Percentiles rank a stretch among this genome's conserved stretches.
Conservation (phyloP, 2,888 invertebrate species). For the Thalpophila matura region DNA sequence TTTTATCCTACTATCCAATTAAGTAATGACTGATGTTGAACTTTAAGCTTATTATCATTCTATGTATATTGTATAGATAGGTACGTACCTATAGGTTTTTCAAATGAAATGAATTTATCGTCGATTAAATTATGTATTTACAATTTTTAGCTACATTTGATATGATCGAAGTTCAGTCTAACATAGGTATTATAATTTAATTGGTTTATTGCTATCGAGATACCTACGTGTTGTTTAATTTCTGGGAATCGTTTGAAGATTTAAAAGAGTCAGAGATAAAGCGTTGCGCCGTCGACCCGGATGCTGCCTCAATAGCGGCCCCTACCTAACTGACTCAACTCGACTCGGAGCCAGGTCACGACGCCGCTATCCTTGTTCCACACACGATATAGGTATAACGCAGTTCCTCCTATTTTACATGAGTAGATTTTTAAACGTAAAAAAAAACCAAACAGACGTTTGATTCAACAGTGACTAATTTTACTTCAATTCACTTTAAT, state of each 20-base stretch:
- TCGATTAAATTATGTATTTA: too few relatives aligned
- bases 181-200: too few relatives aligned
- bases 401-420: conserved; percentile 56
- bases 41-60: background rate
- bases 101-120: too few relatives aligned
- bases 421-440: conserved; percentile 15
- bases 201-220: background rate
- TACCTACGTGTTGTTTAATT: conserved; percentile 6
- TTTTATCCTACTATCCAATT: too few relatives aligned
- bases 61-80: background rate
- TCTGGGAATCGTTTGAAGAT: conserved; percentile 61
- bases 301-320: conserved; percentile 68
- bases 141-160: too few relatives aligned
- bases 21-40: too few relatives aligned
- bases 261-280: conserved; percentile 71
- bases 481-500: conserved; percentile 16
- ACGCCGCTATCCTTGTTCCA: conserved; percentile 66
- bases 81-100: too few relatives aligned
- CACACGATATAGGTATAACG: conserved; percentile 50
- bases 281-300: conserved; percentile 77
- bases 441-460: conserved; percentile 19
- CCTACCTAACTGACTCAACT: conserved; percentile 69
- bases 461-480: conserved; percentile 38
- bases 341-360: conserved; percentile 74
- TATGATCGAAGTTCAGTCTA: too few relatives aligned